A percentile compares a stretch with the other conserved stretches of the same genome.
Evolutionary conservation across 2,888 invertebrate species (phyloP).

Genomic region (Abrostola triplasia): DNA sequence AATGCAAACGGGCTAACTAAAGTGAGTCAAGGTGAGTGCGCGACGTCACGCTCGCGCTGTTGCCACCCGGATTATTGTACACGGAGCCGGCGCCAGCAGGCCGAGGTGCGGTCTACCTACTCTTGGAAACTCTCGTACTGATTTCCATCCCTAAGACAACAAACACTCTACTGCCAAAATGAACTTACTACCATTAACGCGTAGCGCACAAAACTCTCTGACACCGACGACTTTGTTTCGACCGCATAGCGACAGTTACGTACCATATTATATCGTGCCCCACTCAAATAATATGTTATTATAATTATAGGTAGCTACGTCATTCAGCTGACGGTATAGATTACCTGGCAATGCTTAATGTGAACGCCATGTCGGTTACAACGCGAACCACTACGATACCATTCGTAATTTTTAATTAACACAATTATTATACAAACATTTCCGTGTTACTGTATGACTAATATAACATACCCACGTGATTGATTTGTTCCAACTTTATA

Average conservation of each 20-base stretch:
- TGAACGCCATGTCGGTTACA: constrained; percentile 11
- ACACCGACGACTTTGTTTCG: constrained; percentile 24
- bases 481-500: constrained; percentile 29
- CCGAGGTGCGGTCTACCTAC: constrained; percentile 72
- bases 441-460: constrained; percentile 25
- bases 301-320: constrained; percentile 23
- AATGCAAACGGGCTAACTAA: constrained; percentile 80
- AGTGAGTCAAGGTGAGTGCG: constrained; percentile 85
- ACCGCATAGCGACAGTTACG: constrained; percentile 35
- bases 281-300: constrained; percentile 34
- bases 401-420: constrained; percentile 43
- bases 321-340: constrained; percentile 21
- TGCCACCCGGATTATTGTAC: constrained; percentile 82
- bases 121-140: constrained; percentile 63
- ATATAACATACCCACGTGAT: constrained; percentile 17
- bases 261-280: constrained; percentile 29
- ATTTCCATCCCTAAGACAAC: constrained; percentile 58
- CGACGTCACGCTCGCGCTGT: constrained; percentile 76
- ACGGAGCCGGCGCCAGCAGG: constrained; percentile 69
- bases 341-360: constrained; percentile 37
- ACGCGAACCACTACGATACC: constrained; percentile 18
- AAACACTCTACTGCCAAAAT: constrained; percentile 48
- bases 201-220: constrained; percentile 43
- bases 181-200: constrained; percentile 35
- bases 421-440: constrained; percentile 39